Evolutionary conservation across 2,113 vertebrate species (phyloP), one percentile per base, ranked within the genome.

Genomic region (Heterotis niloticus): DNA sequence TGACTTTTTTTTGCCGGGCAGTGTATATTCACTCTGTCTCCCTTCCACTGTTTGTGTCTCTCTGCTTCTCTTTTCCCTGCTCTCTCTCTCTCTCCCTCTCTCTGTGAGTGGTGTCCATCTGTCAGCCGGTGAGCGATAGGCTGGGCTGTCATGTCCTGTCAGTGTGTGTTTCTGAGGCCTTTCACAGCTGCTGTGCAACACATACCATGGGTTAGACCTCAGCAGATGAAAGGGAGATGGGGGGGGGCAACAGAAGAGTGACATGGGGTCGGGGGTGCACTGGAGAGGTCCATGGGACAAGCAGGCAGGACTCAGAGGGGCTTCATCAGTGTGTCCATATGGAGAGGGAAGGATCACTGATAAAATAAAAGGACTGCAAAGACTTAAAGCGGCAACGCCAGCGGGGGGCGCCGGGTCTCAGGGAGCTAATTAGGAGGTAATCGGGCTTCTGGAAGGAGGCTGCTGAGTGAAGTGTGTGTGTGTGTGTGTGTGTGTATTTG

Each of bases 21-120:
- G n/a, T n/a, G n/a, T n/a, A n/a, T n/a, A n/a, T n/a, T n/a, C n/a
- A n/a, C n/a, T n/a, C n/a, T n/a, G n/a, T n/a, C n/a, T n/a, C n/a
- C n/a, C n/a, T n/a, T n/a, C n/a, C n/a, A n/a, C n/a, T n/a, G n/a
- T n/a, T n/a, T n/a, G n/a, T 78, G 69, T 69, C 29, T 75, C 66
- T 88, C 85, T 85, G 56, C 78, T 78, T 78, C 79, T 17, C n/a
- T 26, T 83, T 66, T 74, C 79, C 88, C 60, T 80, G 81, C 70
- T 71, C 66, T 84, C 79, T 80, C 77, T 83, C 93, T 91, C 92
- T 90, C 85, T 88, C 88, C 89, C 94, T 93, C 87, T 91, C 93
- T 94, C 94, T 95, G 94, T 96, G 95, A 96, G 95, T 95, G 96
- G 94, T 95, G 95, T 94, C 96, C 96, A 97, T 98, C 96, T 97